Conservation (phyloP, 1,140 invertebrate species). For the Drosophila baimaii region DNA sequence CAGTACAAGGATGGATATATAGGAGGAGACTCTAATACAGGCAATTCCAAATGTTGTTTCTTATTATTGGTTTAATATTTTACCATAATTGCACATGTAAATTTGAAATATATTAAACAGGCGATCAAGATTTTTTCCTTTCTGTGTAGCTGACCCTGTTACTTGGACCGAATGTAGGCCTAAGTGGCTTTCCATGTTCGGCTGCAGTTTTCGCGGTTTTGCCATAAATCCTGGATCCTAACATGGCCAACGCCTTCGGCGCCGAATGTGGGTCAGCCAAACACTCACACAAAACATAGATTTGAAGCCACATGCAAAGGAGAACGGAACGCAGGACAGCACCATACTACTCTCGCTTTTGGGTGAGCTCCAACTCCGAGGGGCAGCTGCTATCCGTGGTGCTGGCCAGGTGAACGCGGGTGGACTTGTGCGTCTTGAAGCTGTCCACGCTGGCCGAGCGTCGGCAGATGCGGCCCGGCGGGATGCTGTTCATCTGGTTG, state of each 20-base stretch:
- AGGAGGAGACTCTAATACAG: too few species aligned
- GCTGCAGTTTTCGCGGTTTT: conserved; percentile 61
- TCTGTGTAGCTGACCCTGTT: conserved; percentile 2
- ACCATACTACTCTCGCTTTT: conserved; percentile 28
- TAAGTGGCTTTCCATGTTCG: conserved; percentile 80
- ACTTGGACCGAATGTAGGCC: conserved; percentile 15
- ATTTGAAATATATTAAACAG: too few species aligned
- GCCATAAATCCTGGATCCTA: conserved; percentile 64
- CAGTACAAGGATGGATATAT: not conserved
- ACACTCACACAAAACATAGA: conserved; percentile 1
- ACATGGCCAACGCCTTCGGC: conserved; percentile 40
- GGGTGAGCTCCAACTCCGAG: conserved; percentile 10
- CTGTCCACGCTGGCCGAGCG: conserved; percentile 15
- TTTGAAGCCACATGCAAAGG: conserved; percentile 2
- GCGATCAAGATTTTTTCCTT: too few species aligned
- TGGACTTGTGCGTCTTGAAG: conserved; percentile 1
- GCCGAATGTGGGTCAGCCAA: conserved; percentile 46
- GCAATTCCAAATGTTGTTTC: too few species aligned
- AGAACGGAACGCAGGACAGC: too few species aligned
- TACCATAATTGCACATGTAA: too few species aligned
- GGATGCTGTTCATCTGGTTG: not conserved
- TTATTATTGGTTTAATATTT: too few species aligned
- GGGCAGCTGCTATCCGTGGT: conserved; percentile 15
- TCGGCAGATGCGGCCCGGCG: not conserved
- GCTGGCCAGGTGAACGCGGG: conserved; percentile 19